phyloP scores from a whole-genome alignment of 2,888 invertebrate genomes.

The Ornithoptera priamus region DNA sequence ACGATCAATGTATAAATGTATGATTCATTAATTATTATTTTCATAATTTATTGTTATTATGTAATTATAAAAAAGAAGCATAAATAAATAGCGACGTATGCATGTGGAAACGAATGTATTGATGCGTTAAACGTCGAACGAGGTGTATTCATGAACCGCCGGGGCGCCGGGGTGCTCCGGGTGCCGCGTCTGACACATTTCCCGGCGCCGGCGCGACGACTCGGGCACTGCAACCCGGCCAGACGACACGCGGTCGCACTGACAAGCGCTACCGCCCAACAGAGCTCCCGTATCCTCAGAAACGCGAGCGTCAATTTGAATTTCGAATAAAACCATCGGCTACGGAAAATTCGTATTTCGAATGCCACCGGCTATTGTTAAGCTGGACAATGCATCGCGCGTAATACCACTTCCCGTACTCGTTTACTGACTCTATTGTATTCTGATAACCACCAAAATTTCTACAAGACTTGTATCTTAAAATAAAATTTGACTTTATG shows the following conservation, averaged over 20 bases:
- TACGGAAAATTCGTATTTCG: slow-evolving; percentile 38
- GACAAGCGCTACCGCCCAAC: slow-evolving; percentile 59
- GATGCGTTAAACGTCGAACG: slow-evolving; percentile 60
- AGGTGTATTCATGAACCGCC: slow-evolving; percentile 65
- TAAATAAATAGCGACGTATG: slow-evolving; percentile 47
- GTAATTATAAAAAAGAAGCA: slow-evolving; percentile 34
- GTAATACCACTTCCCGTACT: slow-evolving; percentile 56
- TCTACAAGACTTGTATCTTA: slow-evolving; percentile 29
- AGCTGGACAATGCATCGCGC: slow-evolving; percentile 58
- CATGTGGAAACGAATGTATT: slow-evolving; percentile 60
- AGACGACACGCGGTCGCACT: slow-evolving; percentile 73
- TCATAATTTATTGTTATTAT: neutral
- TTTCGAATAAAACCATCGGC: slow-evolving; percentile 40
- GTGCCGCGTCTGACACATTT: slow-evolving; percentile 72
- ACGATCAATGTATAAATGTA: neutral
- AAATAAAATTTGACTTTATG: slow-evolving; percentile 19
- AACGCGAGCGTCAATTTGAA: slow-evolving; percentile 45
- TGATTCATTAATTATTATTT: neutral
- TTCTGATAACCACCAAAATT: slow-evolving; percentile 50
- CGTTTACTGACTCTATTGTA: slow-evolving; percentile 56
- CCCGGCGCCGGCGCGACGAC: slow-evolving; percentile 76
- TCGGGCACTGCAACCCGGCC: slow-evolving; percentile 63
- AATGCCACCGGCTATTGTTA: slow-evolving; percentile 52
- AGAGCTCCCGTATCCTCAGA: slow-evolving; percentile 36
- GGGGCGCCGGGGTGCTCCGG: slow-evolving; percentile 59